Conservation (phyloP, 1,140 invertebrate genomes). For the Forficula auricularia region DNA sequence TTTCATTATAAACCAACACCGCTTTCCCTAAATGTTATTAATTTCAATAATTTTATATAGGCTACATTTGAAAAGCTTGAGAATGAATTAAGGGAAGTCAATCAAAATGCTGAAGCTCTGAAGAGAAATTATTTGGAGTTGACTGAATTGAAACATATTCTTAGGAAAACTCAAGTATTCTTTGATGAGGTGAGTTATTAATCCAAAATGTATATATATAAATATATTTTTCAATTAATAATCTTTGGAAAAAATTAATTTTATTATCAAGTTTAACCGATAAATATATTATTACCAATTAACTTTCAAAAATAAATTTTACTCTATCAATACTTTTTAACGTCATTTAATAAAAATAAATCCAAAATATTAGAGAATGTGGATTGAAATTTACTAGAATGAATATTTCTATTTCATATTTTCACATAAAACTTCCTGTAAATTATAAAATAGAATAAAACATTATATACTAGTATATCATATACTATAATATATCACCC, state of each 20-base stretch:
- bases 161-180: slow-evolving; percentile 91
- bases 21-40: not conserved
- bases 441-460: no score
- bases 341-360: no score
- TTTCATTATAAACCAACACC: no score
- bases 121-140: slow-evolving; percentile 92
- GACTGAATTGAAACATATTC: slow-evolving; percentile 88
- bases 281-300: not conserved
- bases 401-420: no score
- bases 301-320: no score
- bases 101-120: slow-evolving; percentile 90
- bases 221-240: not conserved
- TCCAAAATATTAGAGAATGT: no score
- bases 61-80: slow-evolving; percentile 91
- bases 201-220: not conserved
- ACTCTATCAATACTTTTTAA: no score
- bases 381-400: no score
- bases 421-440: no score
- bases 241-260: not conserved
- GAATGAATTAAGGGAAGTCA: slow-evolving; percentile 89
- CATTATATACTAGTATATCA: no score
- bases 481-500: no score
- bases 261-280: not conserved
- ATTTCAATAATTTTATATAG: slow-evolving; percentile 30
- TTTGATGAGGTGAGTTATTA: slow-evolving; percentile 79